A percentile compares a stretch with the other conserved stretches of the same genome.
Evolutionary conservation across 2,113 vertebrate genomes (phyloP).

Genomic region (Odontophorus gujanensis): DNA sequence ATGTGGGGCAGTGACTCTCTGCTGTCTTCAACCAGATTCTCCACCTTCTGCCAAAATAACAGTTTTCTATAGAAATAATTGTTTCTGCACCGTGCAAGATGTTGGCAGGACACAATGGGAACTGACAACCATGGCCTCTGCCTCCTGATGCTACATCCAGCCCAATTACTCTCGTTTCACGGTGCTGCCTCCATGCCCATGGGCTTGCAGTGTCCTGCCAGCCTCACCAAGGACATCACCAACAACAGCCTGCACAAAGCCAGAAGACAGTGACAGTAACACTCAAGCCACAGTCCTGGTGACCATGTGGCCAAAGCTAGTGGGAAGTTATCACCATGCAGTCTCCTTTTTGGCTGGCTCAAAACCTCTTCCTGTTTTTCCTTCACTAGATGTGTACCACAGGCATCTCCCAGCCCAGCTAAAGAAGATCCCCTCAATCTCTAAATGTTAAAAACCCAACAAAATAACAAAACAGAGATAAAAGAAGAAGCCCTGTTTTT

Average conservation of each 20-base stretch:
- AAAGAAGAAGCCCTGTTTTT: background rate
- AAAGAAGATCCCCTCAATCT: background rate
- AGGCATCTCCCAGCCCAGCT: background rate
- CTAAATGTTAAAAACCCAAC: background rate
- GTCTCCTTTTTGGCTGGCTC: background rate
- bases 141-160: background rate
- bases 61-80: background rate
- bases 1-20: background rate
- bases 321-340: background rate
- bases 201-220: background rate
- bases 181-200: background rate
- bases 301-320: background rate
- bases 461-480: background rate
- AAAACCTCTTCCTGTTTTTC: background rate
- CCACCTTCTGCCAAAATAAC: background rate
- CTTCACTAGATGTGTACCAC: background rate
- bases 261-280: background rate
- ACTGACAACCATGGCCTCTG: background rate
- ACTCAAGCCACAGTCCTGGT: background rate
- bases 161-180: background rate
- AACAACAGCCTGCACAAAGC: background rate
- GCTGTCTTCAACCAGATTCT: background rate
- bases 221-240: background rate
- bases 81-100: rapidly evolving
- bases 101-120: background rate